These are phyloP conservation scores for Cataglyphis hispanica DNA, from an alignment of 1,140 invertebrate species.

Conservation along the genomic window DNA sequence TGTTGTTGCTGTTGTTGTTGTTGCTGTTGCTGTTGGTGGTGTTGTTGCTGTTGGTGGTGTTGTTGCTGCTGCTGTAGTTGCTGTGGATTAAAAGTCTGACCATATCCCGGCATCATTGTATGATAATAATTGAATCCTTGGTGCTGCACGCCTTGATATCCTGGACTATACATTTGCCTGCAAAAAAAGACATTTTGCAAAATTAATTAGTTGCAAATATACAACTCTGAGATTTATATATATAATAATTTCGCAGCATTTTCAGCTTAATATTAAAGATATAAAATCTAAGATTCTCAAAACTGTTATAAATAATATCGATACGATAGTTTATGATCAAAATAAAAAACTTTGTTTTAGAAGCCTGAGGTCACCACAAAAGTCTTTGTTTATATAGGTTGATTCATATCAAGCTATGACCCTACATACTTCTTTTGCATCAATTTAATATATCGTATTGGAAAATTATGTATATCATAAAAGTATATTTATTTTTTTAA, in stretches of 20 bases:
- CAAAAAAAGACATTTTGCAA: constrained; percentile 57
- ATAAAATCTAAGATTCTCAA: not conserved
- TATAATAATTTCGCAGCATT: not conserved
- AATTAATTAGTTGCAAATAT: not conserved
- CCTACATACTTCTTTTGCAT: too few species aligned
- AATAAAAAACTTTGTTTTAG: not conserved
- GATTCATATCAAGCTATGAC: not conserved
- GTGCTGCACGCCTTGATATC: constrained; percentile 78
- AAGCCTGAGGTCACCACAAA: not conserved
- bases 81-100: constrained; percentile 81
- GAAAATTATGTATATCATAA: too few species aligned
- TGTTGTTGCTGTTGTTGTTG: constrained; percentile 73
- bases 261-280: not conserved
- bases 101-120: constrained; percentile 83
- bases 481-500: too few species aligned
- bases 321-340: not conserved
- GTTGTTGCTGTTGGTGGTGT: constrained; percentile 76
- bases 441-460: too few species aligned
- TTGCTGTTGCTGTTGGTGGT: constrained; percentile 78
- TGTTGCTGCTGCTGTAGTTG: constrained; percentile 79
- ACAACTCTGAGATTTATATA: not conserved
- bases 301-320: not conserved
- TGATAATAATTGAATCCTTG: constrained; percentile 84
- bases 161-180: constrained; percentile 83
- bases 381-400: not conserved